Base-by-base conservation (phyloP, 64 coral and sea anemone species). In the Hydrozoanthus tunicans region DNA sequence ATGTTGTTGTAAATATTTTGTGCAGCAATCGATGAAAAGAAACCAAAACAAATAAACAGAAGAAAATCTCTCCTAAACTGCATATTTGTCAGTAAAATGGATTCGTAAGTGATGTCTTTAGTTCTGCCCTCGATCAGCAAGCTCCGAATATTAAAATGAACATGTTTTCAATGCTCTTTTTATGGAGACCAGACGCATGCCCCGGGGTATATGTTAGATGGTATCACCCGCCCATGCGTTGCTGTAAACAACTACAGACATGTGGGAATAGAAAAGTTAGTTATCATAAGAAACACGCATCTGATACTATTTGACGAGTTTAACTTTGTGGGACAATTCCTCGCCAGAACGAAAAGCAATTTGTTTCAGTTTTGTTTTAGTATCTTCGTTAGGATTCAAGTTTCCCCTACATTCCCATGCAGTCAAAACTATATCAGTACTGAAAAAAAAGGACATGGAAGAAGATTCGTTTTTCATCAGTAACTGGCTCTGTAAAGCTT, bases 231-330 rank as follows among this genome's bases (percentile, higher is more conserved):
- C 68, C 69, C 6, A 59, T 66, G 60, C 7, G 73, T 88, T 70
- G 52, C 55, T 88, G 84, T 88, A 74, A 27, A 74, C 84, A 86
- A 15, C 53, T 54, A 57, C 10, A 3, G 74, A 75, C 84, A 88
- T 59, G 15, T 74, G 84, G 67, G 25, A 74, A 25, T 59, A 32
- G n/a, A 56, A 58, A 88, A 59, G 5, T 32, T 72, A 51, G 15
- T 74, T 14, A 74, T 73, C 24, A 59, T 60, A 6, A 14, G 20
- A 52, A 58, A 59, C 3, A 11, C 57, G 69, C 32, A 43, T 88
- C 84, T 88, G 56, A 9, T 72, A 43, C 9, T 23, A 88, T 26
- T 88, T 88, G 84, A 88, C 74, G 84, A 88, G 27, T 74, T 54
- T 67, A 51, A 58, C 12, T 54, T 60, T 59, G 25, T 7, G 17